A percentile compares a stretch with the other conserved stretches of the same genome.
phyloP scores from a whole-genome alignment of 2,113 vertebrate genomes.

The Grallaria varia region DNA sequence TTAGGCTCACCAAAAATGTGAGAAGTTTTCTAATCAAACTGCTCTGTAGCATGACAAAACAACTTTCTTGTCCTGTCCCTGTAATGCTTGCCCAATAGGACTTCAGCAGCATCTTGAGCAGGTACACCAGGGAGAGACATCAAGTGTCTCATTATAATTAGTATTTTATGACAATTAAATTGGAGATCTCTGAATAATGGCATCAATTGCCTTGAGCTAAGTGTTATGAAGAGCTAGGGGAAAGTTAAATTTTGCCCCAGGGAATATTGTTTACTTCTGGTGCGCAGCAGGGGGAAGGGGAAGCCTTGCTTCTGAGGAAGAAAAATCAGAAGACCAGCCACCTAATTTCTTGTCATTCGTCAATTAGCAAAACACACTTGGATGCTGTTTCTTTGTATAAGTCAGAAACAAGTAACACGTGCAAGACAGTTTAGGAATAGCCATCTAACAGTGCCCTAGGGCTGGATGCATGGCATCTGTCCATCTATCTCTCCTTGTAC shows the following conservation, averaged over 20 bases:
- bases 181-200: not conserved
- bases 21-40: slow-evolving; percentile 24
- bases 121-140: not conserved
- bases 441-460: not conserved
- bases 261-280: not conserved
- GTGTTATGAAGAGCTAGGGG: not conserved
- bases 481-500: not conserved
- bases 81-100: not conserved
- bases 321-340: not conserved
- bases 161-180: not conserved
- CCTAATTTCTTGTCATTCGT: not conserved
- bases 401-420: not conserved
- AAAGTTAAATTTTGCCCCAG: not conserved
- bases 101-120: not conserved
- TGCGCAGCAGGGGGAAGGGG: not conserved
- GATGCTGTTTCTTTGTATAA: not conserved
- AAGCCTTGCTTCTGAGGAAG: not conserved
- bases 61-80: not conserved
- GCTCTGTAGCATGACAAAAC: not conserved
- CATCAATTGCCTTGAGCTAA: not conserved
- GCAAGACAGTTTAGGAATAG: not conserved
- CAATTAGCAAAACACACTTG: not conserved
- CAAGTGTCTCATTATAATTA: not conserved
- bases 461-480: not conserved
- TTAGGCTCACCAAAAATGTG: not conserved